These are phyloP conservation scores for Anisognathus igniventris DNA, from an alignment of 2,797 vertebrate genomes.

Conservation along the genomic window DNA sequence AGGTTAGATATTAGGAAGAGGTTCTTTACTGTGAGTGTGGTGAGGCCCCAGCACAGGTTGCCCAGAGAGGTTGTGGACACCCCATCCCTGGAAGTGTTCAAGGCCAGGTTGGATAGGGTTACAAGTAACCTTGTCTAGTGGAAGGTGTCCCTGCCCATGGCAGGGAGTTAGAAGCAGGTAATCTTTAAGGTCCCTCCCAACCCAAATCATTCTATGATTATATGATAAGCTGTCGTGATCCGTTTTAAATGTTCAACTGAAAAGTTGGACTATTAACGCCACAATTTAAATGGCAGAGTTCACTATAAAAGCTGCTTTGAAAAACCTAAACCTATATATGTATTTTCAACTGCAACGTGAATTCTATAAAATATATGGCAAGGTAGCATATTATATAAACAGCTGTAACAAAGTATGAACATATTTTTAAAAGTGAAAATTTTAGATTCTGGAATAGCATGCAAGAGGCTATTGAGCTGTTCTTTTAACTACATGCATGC, in stretches of 20 bases:
- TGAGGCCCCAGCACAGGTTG: no score
- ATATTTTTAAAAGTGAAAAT: neutral
- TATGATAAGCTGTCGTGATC: neutral
- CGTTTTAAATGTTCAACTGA: neutral
- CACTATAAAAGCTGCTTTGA: neutral
- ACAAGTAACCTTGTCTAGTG: no score
- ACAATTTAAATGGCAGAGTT: neutral
- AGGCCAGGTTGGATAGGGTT: no score
- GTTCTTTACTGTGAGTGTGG: no score
- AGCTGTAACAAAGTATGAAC: constrained; percentile 15
- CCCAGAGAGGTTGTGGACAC: no score
- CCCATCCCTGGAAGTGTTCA: no score
- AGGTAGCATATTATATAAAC: constrained; percentile 15
- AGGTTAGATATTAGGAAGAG: no score
- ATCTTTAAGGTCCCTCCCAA: no score
- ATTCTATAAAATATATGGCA: constrained; percentile 23
- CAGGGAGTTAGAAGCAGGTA: no score
- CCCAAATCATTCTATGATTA: neutral
- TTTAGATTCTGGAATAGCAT: neutral
- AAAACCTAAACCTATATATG: neutral
- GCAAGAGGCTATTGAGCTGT: neutral
- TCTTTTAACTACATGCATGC: neutral
- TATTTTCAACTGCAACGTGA: constrained; percentile 22
- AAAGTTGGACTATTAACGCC: neutral
- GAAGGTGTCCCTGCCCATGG: no score